Base-by-base conservation (phyloP, 2,113 vertebrate genomes). In the Morone chrysops region DNA sequence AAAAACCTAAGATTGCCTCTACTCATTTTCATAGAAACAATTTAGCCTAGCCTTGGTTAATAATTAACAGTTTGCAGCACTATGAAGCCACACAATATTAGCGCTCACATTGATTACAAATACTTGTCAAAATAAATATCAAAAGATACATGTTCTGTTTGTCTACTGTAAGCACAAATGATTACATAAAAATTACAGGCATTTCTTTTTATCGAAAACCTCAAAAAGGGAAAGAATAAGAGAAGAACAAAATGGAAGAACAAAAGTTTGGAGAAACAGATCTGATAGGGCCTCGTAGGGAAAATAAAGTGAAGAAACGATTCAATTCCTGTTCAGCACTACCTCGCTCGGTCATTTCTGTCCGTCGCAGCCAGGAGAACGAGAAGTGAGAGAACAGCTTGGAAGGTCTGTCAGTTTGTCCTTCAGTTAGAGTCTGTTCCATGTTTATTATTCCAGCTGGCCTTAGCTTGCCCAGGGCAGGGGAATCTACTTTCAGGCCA, bases 111-210 rank as follows among this genome's bases (percentile, higher is more conserved):
- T 84, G 84, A 90, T 86, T 87, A 90, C 87, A 89, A 92, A 91
- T 83, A 86, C 57, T 51, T 89, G 81, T 85, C 80, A 89, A 93
- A 93, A 93, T 93, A 94, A 94, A 94, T 93, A 94, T 87, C 69
- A 92, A 92, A 93, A 89, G 88, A 90, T 92, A 85, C 75, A 74
- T 10, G 59, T 89, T 82, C 51, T 56, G 76, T 86, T 89, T 36
- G 56, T 84, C 92, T 85, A 91, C 73, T 43, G 9, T 80, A 84
- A 88, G 83, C 88, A 91, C 81, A 89, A 82, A 89, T 84, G 72
- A 90, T 90, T 80, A 93, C 86, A 83, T 78, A 72, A 68, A 90
- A 90, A 72, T 78, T 63, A 90, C 83, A 82, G 53, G 75, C 47
- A 45, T 80, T 62, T 78, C 41, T 57, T 48, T 57, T 38, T 60